Percentiles rank a stretch among this genome's conserved stretches.
These are phyloP conservation scores for Talpa occidentalis DNA, from an alignment of 2,113 vertebrate genomes.

Conservation along the genomic window DNA sequence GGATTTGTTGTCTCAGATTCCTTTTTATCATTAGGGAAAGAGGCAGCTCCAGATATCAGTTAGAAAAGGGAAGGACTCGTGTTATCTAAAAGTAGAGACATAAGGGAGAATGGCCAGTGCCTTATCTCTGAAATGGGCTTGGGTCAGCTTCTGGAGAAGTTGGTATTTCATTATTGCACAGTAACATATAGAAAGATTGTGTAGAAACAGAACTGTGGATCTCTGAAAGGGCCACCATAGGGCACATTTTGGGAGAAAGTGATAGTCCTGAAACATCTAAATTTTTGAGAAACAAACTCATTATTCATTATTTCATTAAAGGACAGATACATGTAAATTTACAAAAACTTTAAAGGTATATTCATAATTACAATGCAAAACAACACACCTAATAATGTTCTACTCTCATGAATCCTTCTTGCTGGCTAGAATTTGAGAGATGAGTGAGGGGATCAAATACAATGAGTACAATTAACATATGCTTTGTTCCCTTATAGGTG, in stretches of 20 bases:
- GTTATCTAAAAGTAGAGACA: conserved; percentile 28
- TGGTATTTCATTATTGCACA: background rate
- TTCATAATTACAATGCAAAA: background rate
- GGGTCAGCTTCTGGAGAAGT: background rate
- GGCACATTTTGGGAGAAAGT: background rate
- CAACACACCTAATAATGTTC: background rate
- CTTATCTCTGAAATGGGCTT: background rate
- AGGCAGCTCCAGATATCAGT: background rate
- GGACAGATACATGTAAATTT: background rate
- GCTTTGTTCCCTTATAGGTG: background rate
- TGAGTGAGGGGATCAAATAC: background rate
- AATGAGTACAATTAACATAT: background rate
- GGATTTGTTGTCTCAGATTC: background rate
- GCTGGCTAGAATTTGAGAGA: background rate
- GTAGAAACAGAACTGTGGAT: background rate
- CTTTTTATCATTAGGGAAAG: background rate
- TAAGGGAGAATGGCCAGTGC: background rate
- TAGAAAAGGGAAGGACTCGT: background rate
- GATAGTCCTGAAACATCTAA: background rate
- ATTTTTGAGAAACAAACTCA: background rate
- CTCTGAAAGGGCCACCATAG: background rate
- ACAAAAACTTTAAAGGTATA: background rate
- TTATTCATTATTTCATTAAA: background rate
- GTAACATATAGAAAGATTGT: background rate
- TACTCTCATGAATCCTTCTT: background rate